Conservation (phyloP, 64 coral and sea anemone species). For the Stichodactyla helianthus region DNA sequence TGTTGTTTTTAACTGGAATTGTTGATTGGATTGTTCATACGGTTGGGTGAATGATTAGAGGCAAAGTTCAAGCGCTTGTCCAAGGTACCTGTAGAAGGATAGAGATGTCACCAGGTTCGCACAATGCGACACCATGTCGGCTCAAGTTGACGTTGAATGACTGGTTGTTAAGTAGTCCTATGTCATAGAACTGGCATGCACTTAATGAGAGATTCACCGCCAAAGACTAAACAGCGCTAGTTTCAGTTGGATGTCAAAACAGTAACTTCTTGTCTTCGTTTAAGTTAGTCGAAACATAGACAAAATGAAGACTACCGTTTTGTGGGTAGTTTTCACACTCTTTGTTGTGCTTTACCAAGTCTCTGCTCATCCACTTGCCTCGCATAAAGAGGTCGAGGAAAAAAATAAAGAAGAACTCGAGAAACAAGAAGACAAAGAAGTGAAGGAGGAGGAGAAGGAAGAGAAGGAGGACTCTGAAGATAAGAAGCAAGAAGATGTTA, state of each 20-base stretch:
- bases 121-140: slow-evolving; percentile 15
- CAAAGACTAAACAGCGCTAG: not conserved
- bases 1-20: not conserved
- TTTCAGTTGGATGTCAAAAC: slow-evolving; percentile 10
- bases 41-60: not conserved
- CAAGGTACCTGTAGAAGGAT: not conserved
- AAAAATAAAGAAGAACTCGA: not conserved
- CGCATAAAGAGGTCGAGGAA: slow-evolving; percentile 3
- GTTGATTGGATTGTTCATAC: not conserved
- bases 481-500: not conserved
- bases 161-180: not conserved
- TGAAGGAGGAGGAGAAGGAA: slow-evolving; percentile 9
- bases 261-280: slow-evolving; percentile 2
- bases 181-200: slow-evolving; percentile 24
- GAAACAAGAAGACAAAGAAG: slow-evolving; percentile 16
- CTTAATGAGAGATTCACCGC: slow-evolving; percentile 5
- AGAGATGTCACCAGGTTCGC: not conserved
- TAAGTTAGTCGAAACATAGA: not conserved
- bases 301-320: slow-evolving; percentile 52
- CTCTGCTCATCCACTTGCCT: slow-evolving; percentile 38
- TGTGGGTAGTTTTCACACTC: slow-evolving; percentile 65
- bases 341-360: slow-evolving; percentile 43
- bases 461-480: not conserved
- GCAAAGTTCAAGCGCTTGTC: slow-evolving; percentile 4
- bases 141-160: slow-evolving; percentile 24